A percentile compares a stretch with the other conserved stretches of the same genome.
Conservation (phyloP, 2,888 invertebrate species). For the Unio delphinus region DNA sequence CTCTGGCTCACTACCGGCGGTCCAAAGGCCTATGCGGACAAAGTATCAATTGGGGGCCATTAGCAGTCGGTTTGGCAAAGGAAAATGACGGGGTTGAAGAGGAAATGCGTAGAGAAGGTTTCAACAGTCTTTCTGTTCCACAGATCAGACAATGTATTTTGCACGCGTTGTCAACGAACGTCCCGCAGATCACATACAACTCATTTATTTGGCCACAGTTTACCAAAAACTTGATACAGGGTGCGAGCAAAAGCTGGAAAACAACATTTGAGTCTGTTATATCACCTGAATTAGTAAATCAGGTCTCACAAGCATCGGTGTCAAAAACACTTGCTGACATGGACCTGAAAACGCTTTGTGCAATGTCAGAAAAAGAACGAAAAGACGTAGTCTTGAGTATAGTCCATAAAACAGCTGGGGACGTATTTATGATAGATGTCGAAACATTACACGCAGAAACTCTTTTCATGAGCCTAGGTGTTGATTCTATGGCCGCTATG, state of each 20-base stretch:
- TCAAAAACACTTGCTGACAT: no score
- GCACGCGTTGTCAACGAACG: slow-evolving; percentile 27
- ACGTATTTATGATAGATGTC: slow-evolving; percentile 30
- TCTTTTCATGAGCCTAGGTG: slow-evolving; percentile 30
- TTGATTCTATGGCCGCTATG: slow-evolving; percentile 51
- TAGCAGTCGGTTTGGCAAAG: slow-evolving; percentile 43
- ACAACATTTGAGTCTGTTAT: no score
- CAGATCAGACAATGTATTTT: slow-evolving; percentile 25
- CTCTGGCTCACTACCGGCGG: slow-evolving; percentile 44
- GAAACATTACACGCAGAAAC: slow-evolving; percentile 17
- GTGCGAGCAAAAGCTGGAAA: no score
- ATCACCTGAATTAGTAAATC: no score
- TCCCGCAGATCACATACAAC: slow-evolving; percentile 24
- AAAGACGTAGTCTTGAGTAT: no score
- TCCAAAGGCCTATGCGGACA: slow-evolving; percentile 34
- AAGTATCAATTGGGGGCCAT: slow-evolving; percentile 55
- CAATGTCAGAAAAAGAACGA: no score
- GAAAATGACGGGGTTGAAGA: slow-evolving; percentile 15
- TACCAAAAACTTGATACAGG: no score
- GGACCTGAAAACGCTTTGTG: no score
- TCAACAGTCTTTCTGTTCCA: slow-evolving; percentile 5
- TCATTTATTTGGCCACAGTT: slow-evolving; percentile 17
- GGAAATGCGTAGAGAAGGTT: slow-evolving; percentile 13
- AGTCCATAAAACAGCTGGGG: slow-evolving; percentile 4
- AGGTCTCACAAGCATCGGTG: no score